These are phyloP conservation scores for Ariopsis seemanni DNA, from an alignment of 2,113 vertebrate genomes.

Conservation along the genomic window DNA sequence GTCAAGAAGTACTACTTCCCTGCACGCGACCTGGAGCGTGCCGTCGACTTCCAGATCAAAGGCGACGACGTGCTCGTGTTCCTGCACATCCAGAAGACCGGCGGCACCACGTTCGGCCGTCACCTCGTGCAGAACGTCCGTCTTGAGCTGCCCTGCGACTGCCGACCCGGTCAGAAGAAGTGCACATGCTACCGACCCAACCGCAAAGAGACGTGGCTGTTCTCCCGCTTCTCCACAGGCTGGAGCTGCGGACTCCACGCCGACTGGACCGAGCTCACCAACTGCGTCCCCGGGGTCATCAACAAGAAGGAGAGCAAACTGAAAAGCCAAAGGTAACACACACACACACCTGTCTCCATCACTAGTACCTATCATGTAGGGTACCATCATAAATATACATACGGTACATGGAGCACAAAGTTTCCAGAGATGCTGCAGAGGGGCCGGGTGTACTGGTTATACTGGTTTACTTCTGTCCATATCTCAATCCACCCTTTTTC, in stretches of 20 bases:
- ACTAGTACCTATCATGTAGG: too few species aligned
- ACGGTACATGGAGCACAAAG: too few species aligned
- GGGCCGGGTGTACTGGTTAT: too few species aligned
- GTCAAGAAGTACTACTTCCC: slow-evolving; percentile 99
- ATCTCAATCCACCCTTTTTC: too few species aligned
- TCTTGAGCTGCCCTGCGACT: slow-evolving; percentile 95
- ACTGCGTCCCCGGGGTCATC: slow-evolving; percentile 93
- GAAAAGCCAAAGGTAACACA: slow-evolving; percentile 80
- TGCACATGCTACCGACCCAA: slow-evolving; percentile 99
- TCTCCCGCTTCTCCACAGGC: slow-evolving; percentile 97
- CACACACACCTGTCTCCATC: not conserved
- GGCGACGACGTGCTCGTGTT: slow-evolving; percentile 99
- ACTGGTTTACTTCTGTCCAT: too few species aligned
- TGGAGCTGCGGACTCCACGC: slow-evolving; percentile 99
- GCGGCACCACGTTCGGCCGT: slow-evolving; percentile 95
- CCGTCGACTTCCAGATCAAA: slow-evolving; percentile 94
- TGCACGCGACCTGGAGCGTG: slow-evolving; percentile 89
- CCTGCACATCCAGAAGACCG: slow-evolving; percentile 98
- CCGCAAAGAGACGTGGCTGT: slow-evolving; percentile 96
- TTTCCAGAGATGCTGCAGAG: too few species aligned
- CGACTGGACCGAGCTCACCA: slow-evolving; percentile 99
- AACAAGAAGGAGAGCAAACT: slow-evolving; percentile 88
- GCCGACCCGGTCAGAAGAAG: slow-evolving; percentile 97
- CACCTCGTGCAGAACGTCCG: slow-evolving; percentile 98
- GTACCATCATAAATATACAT: too few species aligned